Percentiles rank a stretch among this genome's conserved stretches.
Conservation (phyloP, 2,888 invertebrate species). For the Heliconius ismenius region DNA sequence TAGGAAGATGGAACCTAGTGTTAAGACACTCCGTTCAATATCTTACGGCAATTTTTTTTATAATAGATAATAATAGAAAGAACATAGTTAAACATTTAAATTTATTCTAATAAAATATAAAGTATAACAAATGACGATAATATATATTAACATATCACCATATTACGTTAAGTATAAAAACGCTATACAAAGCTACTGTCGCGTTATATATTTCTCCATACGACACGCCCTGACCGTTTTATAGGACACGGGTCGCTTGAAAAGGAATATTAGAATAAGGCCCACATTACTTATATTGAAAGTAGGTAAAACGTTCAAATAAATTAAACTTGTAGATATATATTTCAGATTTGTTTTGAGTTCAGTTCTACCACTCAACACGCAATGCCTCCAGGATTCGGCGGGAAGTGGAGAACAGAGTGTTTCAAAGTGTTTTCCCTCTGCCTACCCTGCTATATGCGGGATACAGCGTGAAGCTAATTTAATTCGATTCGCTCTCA, state of each 20-base stretch:
- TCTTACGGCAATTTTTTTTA: too few relatives aligned
- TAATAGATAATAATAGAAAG: too few relatives aligned
- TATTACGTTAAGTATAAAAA: neutral
- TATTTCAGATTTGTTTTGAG: too few relatives aligned
- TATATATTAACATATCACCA: neutral
- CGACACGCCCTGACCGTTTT: conserved; percentile 34
- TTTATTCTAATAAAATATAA: neutral
- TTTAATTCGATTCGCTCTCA: too few relatives aligned
- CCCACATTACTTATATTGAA: conserved; percentile 33
- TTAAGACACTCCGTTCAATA: too few relatives aligned
- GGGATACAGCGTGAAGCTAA: too few relatives aligned
- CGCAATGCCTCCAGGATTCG: too few relatives aligned
- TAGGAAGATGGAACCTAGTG: too few relatives aligned
- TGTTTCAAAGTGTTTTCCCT: too few relatives aligned
- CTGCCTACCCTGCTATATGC: too few relatives aligned
- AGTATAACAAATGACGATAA: neutral
- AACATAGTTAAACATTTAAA: neutral
- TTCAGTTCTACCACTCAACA: too few relatives aligned
- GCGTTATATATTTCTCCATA: conserved; percentile 17
- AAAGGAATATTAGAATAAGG: conserved; percentile 40
- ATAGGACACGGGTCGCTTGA: conserved; percentile 35
- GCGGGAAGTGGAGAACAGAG: too few relatives aligned
- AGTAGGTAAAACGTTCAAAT: conserved; percentile 7
- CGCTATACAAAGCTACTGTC: conserved; percentile 5
- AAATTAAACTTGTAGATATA: neutral